Conservation (phyloP, 2,797 vertebrate species). For the Mallotus villosus region DNA sequence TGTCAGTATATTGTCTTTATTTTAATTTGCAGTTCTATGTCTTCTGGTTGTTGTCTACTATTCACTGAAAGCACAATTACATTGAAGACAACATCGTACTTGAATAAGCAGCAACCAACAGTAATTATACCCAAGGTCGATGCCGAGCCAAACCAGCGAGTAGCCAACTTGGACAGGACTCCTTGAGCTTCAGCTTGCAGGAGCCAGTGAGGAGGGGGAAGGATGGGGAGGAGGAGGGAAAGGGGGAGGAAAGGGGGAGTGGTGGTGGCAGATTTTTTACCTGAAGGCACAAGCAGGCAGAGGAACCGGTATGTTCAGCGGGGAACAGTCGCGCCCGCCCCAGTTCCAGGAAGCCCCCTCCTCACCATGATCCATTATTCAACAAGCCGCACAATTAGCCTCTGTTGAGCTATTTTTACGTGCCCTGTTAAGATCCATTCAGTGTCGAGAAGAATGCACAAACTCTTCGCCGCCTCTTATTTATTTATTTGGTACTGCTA, state of each 20-base stretch:
- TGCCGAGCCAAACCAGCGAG: not conserved
- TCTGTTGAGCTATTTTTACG: constrained; percentile 73
- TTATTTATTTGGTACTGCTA: constrained; percentile 74
- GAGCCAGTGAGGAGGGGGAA: constrained; percentile 12
- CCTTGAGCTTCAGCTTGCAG: constrained; percentile 11
- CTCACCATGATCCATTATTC: constrained; percentile 78
- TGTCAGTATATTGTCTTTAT: not conserved
- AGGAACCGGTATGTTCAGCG: constrained; percentile 70
- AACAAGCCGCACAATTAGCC: constrained; percentile 79
- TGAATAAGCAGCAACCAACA: not conserved
- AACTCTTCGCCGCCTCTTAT: constrained; percentile 65
- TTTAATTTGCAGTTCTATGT: not conserved
- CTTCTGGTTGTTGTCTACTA: not conserved
- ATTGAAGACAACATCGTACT: not conserved
- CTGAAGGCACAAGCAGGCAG: constrained; percentile 72
- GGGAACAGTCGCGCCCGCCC: constrained; percentile 63
- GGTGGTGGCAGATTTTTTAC: constrained; percentile 74
- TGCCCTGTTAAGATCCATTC: constrained; percentile 71
- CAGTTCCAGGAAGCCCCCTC: constrained; percentile 77
- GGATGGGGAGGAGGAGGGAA: constrained; percentile 5
- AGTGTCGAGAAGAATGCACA: constrained; percentile 70
- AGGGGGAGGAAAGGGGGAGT: not conserved
- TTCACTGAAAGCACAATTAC: not conserved
- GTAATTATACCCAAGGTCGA: not conserved
- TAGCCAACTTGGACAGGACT: not conserved